phyloP scores from a whole-genome alignment of 1,140 invertebrate species.

The Pseudomyrmex concolor region DNA sequence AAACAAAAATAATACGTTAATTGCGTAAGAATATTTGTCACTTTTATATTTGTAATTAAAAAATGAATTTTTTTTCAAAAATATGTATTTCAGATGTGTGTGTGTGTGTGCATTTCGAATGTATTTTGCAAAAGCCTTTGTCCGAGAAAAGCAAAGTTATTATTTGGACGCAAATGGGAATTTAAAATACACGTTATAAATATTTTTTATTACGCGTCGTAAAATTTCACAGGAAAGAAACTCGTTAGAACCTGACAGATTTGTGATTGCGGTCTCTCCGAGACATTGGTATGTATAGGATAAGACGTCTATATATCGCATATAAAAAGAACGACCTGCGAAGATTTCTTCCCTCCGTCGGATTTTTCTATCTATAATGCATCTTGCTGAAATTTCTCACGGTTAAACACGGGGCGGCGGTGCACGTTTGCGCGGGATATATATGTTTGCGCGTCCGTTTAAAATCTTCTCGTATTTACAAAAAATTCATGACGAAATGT shows the following conservation, averaged over 20 bases:
- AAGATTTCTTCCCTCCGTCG: not conserved
- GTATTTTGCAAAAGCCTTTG: not conserved
- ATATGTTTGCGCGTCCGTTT: not conserved
- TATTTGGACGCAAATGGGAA: not conserved
- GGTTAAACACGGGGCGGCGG: not conserved
- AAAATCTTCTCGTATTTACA: not conserved
- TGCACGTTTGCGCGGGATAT: not conserved
- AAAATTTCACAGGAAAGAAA: constrained; percentile 18
- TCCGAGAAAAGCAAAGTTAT: not conserved
- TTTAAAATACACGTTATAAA: not conserved
- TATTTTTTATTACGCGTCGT: not conserved
- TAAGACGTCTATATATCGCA: not conserved
- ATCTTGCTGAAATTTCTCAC: not conserved
- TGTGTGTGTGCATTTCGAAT: not conserved
- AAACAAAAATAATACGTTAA: not conserved
- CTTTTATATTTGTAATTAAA: too few species aligned
- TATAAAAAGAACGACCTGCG: not conserved
- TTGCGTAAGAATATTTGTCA: too few species aligned
- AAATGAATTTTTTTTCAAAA: too few species aligned
- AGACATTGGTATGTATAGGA: not conserved
- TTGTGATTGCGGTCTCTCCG: constrained; percentile 5
- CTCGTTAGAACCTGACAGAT: constrained; percentile 21
- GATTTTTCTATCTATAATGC: not conserved
- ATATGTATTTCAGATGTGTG: too few species aligned
- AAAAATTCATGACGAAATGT: not conserved